phyloP scores from a whole-genome alignment of 1,140 invertebrate species.

The Intoshia linei region DNA sequence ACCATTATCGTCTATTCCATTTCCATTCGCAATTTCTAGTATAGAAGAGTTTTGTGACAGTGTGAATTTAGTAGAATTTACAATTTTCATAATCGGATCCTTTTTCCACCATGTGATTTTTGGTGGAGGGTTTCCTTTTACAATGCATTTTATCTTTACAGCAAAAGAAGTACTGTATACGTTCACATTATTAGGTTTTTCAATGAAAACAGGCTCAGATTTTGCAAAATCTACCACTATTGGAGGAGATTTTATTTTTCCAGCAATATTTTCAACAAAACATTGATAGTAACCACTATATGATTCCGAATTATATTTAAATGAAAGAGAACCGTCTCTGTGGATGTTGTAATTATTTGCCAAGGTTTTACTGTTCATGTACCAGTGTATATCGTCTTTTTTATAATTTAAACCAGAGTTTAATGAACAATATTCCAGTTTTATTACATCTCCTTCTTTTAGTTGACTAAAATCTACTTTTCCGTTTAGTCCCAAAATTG shows the following conservation, averaged over 20 bases:
- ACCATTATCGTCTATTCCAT: constrained; percentile 38
- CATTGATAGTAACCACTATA: constrained; percentile 92
- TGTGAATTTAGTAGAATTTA: constrained; percentile 2
- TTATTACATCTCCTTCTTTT: too few species aligned
- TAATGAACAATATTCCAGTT: too few species aligned
- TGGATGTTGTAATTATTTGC: too few species aligned
- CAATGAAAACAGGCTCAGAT: constrained; percentile 10
- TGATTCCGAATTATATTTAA: too few species aligned
- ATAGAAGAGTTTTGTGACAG: constrained; percentile 9
- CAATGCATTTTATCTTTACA: constrained; percentile 55
- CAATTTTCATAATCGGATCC: constrained; percentile 18
- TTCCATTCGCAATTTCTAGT: constrained; percentile 22
- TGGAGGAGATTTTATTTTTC: constrained; percentile 49
- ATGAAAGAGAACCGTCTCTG: too few species aligned
- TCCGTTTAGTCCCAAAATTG: too few species aligned
- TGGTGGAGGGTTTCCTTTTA: constrained; percentile 51
- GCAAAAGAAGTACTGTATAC: constrained; percentile 56
- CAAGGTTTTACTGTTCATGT: too few species aligned
- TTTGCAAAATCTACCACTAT: constrained; percentile 5
- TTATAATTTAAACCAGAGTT: too few species aligned
- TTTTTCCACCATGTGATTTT: constrained; percentile 44
- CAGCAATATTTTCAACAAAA: constrained; percentile 37
- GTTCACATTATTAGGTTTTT: constrained; percentile 43
- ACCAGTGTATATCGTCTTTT: too few species aligned
- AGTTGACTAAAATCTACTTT: too few species aligned